phyloP scores from a whole-genome alignment of 2,888 invertebrate species.

The Monoplex corrugatus region DNA sequence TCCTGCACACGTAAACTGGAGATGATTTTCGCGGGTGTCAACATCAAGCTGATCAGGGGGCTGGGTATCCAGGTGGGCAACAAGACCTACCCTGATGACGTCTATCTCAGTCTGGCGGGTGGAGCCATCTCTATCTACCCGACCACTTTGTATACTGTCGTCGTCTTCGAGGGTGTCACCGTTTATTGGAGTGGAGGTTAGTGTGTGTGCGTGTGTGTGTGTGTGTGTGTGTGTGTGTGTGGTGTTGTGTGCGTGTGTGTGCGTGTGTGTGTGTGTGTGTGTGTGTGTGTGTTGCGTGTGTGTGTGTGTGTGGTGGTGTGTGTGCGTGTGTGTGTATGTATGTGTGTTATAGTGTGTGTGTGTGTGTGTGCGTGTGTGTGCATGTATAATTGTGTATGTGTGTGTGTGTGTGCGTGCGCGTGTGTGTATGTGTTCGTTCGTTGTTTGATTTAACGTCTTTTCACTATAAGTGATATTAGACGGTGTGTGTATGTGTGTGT shows the following conservation, averaged over 20 bases:
- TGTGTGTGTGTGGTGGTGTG: too few species aligned
- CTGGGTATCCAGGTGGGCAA: conserved; percentile 46
- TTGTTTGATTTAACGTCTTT: too few species aligned
- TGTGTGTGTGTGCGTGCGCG: too few species aligned
- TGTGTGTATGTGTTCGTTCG: too few species aligned
- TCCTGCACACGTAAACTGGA: conserved; percentile 49
- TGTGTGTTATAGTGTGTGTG: too few species aligned
- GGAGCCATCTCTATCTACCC: conserved; percentile 18
- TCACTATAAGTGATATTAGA: too few species aligned
- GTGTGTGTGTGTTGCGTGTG: too few species aligned
- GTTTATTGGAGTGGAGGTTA: conserved; percentile 52
- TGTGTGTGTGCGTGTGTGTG: too few species aligned
- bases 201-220: too few species aligned
- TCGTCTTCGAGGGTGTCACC: conserved; percentile 35
- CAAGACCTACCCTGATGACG: conserved; percentile 31
- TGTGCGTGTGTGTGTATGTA: too few species aligned
- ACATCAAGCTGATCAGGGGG: conserved; percentile 47
- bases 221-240: too few species aligned
- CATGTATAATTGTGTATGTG: too few species aligned
- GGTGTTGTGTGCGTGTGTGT: background rate
- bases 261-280: background rate
- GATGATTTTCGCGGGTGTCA: conserved; percentile 31
- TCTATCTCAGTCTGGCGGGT: background rate
- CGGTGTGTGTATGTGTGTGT: background rate
- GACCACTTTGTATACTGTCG: conserved; percentile 39